A percentile compares a stretch with the other conserved stretches of the same genome.
Conservation (phyloP, 2,113 vertebrate species). For the Echinops telfairi region DNA sequence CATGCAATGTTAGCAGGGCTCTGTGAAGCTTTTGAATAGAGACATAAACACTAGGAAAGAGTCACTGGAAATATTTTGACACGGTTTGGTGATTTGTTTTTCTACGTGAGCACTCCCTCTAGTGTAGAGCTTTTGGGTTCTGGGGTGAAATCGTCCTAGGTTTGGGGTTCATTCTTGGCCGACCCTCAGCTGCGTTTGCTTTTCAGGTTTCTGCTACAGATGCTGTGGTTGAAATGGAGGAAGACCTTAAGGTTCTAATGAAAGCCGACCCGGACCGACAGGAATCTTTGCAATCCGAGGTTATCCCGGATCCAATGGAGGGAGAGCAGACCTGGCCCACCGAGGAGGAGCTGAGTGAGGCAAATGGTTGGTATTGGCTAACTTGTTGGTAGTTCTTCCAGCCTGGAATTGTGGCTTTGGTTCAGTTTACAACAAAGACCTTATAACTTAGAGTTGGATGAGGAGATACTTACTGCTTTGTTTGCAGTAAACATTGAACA, state of each 20-base stretch:
- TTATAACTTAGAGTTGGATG: neutral
- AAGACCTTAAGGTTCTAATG: slow-evolving; percentile 92
- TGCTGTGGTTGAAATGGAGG: slow-evolving; percentile 82
- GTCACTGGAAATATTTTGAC: slow-evolving; percentile 10
- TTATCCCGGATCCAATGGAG: slow-evolving; percentile 96
- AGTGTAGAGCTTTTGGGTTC: slow-evolving; percentile 6
- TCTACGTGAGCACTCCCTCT: neutral
- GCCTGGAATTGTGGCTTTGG: slow-evolving; percentile 9
- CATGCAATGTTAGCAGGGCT: too few relatives aligned
- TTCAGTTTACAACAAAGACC: neutral
- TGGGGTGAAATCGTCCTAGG: neutral
- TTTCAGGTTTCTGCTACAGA: slow-evolving; percentile 86
- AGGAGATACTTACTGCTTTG: neutral
- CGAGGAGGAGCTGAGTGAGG: slow-evolving; percentile 94
- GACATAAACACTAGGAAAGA: neutral
- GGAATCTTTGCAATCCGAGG: slow-evolving; percentile 93
- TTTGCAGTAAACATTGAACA: neutral
- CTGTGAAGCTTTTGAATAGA: neutral
- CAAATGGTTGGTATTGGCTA: slow-evolving; percentile 89
- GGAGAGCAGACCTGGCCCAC: slow-evolving; percentile 99
- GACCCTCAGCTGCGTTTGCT: neutral
- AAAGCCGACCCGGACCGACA: slow-evolving; percentile 91
- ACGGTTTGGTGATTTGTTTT: slow-evolving; percentile 8
- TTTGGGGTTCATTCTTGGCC: slow-evolving; percentile 46
- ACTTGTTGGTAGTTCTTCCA: neutral